These are phyloP conservation scores for Coranthus polyacanthus DNA, from an alignment of 2,797 vertebrate species.

Conservation along the genomic window DNA sequence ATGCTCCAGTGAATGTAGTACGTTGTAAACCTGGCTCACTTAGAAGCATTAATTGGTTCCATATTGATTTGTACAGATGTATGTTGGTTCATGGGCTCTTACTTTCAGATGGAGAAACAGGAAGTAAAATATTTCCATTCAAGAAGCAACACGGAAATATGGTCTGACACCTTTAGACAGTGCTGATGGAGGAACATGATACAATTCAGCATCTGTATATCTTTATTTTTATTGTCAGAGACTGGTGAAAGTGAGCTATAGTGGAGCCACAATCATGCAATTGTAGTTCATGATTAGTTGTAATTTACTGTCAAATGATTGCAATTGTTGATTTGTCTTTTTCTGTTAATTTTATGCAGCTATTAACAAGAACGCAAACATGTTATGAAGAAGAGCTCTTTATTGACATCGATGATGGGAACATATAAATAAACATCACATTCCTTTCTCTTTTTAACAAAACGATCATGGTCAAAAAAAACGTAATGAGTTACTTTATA, in stretches of 20 bases:
- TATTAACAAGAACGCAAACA: no score
- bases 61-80: slow-evolving; percentile 48
- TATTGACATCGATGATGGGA: no score
- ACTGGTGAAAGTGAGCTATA: neutral
- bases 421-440: no score
- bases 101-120: slow-evolving; percentile 11
- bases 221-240: neutral
- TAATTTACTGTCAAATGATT: no score
- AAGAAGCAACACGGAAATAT: neutral
- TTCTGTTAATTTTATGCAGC: no score
- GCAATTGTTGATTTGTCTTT: no score
- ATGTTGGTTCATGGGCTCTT: slow-evolving; percentile 2
- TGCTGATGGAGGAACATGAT: neutral
- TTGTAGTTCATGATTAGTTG: no score
- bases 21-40: slow-evolving; percentile 21
- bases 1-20: slow-evolving; percentile 3
- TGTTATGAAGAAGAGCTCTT: no score
- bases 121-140: slow-evolving; percentile 2
- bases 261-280: no score
- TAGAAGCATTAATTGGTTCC: slow-evolving; percentile 52
- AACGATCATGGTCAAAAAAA: no score
- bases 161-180: neutral
- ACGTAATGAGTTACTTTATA: no score
- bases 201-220: neutral
- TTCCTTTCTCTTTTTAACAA: no score